phyloP scores from a whole-genome alignment of 2,113 vertebrate genomes.

The Psittacula cyanocephala region DNA sequence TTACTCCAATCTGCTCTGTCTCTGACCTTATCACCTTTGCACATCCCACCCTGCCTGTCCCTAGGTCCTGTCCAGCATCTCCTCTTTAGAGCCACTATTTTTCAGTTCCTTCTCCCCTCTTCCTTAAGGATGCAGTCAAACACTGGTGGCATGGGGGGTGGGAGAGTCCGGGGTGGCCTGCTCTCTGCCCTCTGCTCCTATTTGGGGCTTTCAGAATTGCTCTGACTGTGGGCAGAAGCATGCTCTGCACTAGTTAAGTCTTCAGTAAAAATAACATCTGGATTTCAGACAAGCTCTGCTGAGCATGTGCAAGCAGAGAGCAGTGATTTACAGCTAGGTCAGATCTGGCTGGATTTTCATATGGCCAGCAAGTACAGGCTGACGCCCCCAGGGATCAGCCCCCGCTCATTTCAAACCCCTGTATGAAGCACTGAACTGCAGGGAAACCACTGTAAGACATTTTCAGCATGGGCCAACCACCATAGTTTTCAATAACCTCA shows the following conservation, averaged over 20 bases:
- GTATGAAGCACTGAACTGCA: background rate
- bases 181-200: background rate
- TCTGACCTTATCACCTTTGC: background rate
- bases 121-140: background rate
- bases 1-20: background rate
- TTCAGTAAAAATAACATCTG: slow-evolving; percentile 19
- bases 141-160: too few species aligned
- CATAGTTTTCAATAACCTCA: slow-evolving; percentile 11
- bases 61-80: background rate
- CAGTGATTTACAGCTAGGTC: slow-evolving; percentile 39
- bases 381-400: background rate
- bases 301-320: background rate
- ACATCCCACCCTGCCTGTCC: background rate
- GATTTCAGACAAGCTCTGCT: slow-evolving; percentile 15
- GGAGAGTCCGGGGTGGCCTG: accelerated
- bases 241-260: background rate
- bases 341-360: slow-evolving; percentile 39
- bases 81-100: background rate
- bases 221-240: background rate
- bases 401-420: background rate
- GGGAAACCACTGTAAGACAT: background rate
- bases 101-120: background rate
- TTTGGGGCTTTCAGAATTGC: background rate
- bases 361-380: background rate
- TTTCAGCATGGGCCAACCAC: background rate